Evolutionary conservation across 1,140 invertebrate species (phyloP).

Genomic region (Lycorma delicatula): DNA sequence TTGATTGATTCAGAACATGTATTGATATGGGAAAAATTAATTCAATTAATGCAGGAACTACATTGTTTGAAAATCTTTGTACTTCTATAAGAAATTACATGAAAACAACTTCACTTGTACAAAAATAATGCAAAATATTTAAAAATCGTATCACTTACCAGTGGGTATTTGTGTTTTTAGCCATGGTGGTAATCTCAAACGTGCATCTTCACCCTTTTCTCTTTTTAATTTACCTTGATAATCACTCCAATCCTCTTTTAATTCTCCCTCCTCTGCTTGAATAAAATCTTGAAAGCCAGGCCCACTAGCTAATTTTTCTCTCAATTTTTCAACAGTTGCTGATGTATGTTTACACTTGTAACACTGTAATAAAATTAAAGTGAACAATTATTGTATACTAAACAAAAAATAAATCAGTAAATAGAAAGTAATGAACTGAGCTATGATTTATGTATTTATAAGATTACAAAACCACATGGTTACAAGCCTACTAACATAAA

Average conservation of each 20-base stretch:
- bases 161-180: constrained; percentile 91
- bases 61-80: too few species aligned
- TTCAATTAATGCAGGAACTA: too few species aligned
- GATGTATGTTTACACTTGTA: not conserved
- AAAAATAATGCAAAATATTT: constrained; percentile 42
- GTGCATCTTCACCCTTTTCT: constrained; percentile 68
- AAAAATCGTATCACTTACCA: constrained; percentile 35
- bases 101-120: constrained; percentile 25
- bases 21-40: too few species aligned
- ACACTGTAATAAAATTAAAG: constrained; percentile 1
- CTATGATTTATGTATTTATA: not conserved
- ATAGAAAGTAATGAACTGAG: not conserved
- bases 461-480: not conserved
- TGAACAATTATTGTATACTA: too few species aligned
- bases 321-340: constrained; percentile 32
- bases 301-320: constrained; percentile 49
- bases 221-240: constrained; percentile 78
- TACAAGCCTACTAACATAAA: not conserved
- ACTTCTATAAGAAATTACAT: too few species aligned
- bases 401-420: not conserved
- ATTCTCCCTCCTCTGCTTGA: not conserved
- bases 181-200: constrained; percentile 91
- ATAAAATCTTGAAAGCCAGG: constrained; percentile 54
- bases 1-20: too few species aligned
- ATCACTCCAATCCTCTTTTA: constrained; percentile 43